Evolutionary conservation across 2,888 invertebrate genomes (phyloP).

Genomic region (Salticus scenicus): DNA sequence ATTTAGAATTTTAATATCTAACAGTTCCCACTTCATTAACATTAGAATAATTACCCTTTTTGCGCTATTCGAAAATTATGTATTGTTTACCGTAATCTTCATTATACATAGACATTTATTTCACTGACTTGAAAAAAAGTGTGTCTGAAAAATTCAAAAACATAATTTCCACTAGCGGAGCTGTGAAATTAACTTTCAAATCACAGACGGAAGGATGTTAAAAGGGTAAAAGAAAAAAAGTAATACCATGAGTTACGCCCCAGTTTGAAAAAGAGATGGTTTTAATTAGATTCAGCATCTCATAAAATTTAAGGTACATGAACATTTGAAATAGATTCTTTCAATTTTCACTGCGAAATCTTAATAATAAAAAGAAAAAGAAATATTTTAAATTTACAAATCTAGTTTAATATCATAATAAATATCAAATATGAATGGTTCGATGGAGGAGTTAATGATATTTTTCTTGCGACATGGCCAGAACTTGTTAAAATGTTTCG

Average conservation of each 20-base stretch:
- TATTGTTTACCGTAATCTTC: constrained; percentile 1
- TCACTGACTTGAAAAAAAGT: too few species aligned
- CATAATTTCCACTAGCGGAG: not conserved
- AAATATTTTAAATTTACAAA: not conserved
- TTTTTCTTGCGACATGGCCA: not conserved
- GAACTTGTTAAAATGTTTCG: too few species aligned
- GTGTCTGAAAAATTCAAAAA: too few species aligned
- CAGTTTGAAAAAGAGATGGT: not conserved
- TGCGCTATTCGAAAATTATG: not conserved
- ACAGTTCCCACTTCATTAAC: not conserved
- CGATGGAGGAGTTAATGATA: not conserved
- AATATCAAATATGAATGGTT: not conserved
- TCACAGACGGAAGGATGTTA: too few species aligned
- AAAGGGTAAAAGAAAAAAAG: not conserved
- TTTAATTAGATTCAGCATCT: constrained; percentile 4
- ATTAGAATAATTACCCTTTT: not conserved
- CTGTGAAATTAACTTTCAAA: not conserved
- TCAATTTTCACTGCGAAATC: not conserved
- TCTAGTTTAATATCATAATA: not conserved
- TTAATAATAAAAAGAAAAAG: not conserved
- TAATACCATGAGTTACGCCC: not conserved
- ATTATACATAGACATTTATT: not conserved
- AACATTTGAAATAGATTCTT: not conserved
- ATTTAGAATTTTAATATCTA: too few species aligned
- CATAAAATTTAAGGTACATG: not conserved